phyloP scores from a whole-genome alignment of 37 sponge, comb jelly and placozoan genomes.

The Chondrosia reniformis region DNA sequence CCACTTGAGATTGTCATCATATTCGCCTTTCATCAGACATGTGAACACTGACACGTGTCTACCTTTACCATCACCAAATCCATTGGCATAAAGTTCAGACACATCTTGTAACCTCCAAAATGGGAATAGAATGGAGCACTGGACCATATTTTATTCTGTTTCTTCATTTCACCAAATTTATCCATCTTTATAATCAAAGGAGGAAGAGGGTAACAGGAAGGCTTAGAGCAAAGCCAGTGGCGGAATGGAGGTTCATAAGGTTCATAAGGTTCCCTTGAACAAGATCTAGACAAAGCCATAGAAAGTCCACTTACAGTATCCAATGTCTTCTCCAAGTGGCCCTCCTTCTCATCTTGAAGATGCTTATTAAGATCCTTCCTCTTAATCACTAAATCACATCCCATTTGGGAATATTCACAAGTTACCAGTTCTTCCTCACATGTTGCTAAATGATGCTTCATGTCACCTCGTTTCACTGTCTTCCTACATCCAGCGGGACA shows the following conservation, averaged over 20 bases:
- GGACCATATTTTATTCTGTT: constrained; percentile 9
- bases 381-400: constrained; percentile 27
- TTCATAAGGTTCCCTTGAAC: too few species aligned
- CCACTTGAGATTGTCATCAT: constrained; percentile 46
- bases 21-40: constrained; percentile 45
- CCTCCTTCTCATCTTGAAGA: not conserved
- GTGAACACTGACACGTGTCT: constrained; percentile 36
- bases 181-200: constrained; percentile 13
- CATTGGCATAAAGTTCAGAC: constrained; percentile 29
- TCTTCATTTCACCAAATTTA: constrained; percentile 5
- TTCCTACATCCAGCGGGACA: constrained; percentile 16
- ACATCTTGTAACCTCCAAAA: constrained; percentile 44
- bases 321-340: not conserved
- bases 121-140: constrained; percentile 48
- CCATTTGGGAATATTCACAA: constrained; percentile 50
- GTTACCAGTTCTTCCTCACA: constrained; percentile 26
- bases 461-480: not conserved
- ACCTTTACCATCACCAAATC: constrained; percentile 11
- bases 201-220: constrained; percentile 19
- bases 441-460: constrained; percentile 1
- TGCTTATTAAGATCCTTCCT: not conserved
- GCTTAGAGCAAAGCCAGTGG: constrained; percentile 6
- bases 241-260: not conserved
- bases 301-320: not conserved
- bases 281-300: not conserved